Evolutionary conservation across 2,888 invertebrate genomes (phyloP), one percentile per base, ranked within the genome.

Genomic region (Hololepta plana): DNA sequence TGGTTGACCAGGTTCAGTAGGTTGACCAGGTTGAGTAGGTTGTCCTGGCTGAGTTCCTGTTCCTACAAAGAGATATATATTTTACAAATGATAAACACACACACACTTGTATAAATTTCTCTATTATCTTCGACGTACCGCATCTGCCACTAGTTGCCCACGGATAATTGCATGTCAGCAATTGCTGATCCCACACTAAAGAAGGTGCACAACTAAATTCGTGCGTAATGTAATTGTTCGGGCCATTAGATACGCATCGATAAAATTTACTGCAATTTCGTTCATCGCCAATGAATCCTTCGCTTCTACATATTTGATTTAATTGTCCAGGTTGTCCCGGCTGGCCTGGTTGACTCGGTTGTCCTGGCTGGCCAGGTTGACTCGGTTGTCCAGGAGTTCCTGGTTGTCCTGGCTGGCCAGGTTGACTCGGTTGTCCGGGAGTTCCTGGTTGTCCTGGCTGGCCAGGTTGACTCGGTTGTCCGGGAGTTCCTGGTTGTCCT

Each of bases 181-280:
- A 52, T 10, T 59, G 57, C 41, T 65, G 62, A 38, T 72, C 70
- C 72, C 74, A 75, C 8, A 64, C 62, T 2, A 74, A 75, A n/a
- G n/a, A 7, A n/a, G 17, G 17, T 7, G 7, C 17, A 17, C 17
- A 17, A 17, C n/a, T 8, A n/a, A 17, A 17, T 17, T 6, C n/a
- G n/a, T 17, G n/a, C 17, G 16, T 15, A 3, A 6, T 23, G 12
- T 12, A 28, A 12, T n/a, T 8, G 12, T 23, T 24, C 4, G 6
- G 3, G 11, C 12, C 14, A 12, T 22, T 17, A 5, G 20, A 13
- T 23, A 14, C 17, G 16, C 27, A 27, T 16, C 30, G 15, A 16
- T 20, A 27, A 19, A 27, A 30, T 12, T 23, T 30, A 8, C 12
- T 9, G 11, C 30, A 27, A 20, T 13, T 11, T 9, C 8, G 10